Base-by-base conservation (phyloP, 2,888 invertebrate species). In the Rhamnusium bicolor region DNA sequence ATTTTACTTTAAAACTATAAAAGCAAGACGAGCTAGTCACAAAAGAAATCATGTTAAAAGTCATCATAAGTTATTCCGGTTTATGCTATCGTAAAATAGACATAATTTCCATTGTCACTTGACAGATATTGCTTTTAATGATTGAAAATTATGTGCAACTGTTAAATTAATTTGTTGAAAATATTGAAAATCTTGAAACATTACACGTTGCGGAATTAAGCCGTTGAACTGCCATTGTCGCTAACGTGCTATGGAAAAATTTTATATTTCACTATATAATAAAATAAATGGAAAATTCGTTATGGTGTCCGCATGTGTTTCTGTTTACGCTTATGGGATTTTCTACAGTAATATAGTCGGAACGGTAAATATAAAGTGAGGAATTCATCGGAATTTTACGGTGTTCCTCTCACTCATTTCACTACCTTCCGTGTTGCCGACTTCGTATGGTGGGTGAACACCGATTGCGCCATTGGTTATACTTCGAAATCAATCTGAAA, bases 231-330 rank as follows among this genome's bases (percentile, higher is more conserved):
- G 51, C 19, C 2, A 8, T 19, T 19, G 51, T 18, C 19, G 51
- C 18, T 51, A 19, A 40, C 19, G 6, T 8, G 51, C 51, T 51
- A 18, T 18, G 51, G 51, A 65, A 58, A 49, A 72, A 32, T 51
- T 27, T 54, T 53, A 72, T 60, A 60, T 67, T 72, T 24, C 51
- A 16, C 24, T 51, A 51, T 68, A 69, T 69, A 58, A 71, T 71
- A 72, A 74, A 72, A 72, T 72, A 67, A 72, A 75, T 72, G 70
- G 58, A 67, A 71, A 70, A 75, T 66, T 66, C 54, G 69, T 53
- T 32, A 67, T 54, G 75, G 27, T 66, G 24, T 61, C 73, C 68
- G 49, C 68, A 68, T 67, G 67, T 65, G 67, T 69, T 73, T 71
- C 66, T 60, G 67, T 73, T 65, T 53, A 53, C 19, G 53, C 53